A percentile compares a stretch with the other conserved stretches of the same genome.
Evolutionary conservation across 1,140 invertebrate genomes (phyloP).

Genomic region (Neodiprion fabricii): DNA sequence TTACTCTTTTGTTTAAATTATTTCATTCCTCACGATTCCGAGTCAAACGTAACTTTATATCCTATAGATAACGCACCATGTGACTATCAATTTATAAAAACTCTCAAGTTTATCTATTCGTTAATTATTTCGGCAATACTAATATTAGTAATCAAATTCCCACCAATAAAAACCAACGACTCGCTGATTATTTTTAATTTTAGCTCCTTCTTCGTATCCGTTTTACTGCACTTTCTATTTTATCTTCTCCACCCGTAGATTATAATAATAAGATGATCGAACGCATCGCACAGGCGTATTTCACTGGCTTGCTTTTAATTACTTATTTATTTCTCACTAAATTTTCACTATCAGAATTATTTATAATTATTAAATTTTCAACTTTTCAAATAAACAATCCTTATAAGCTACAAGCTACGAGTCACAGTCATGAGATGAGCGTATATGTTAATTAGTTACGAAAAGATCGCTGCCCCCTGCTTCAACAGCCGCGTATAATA

Average conservation of each 20-base stretch:
- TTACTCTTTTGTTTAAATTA: not conserved
- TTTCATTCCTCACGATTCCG: not conserved
- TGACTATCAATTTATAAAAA: too few relatives aligned
- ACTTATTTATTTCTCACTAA: constrained; percentile 8
- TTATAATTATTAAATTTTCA: not conserved
- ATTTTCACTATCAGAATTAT: not conserved
- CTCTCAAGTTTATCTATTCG: too few relatives aligned
- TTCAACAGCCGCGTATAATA: not conserved
- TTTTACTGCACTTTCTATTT: not conserved
- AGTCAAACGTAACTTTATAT: too few relatives aligned
- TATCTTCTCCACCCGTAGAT: not conserved
- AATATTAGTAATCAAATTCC: too few relatives aligned
- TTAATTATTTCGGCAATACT: too few relatives aligned
- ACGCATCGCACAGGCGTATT: not conserved
- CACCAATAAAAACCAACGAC: too few relatives aligned
- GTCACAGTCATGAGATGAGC: constrained; percentile 50
- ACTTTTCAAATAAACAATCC: not conserved
- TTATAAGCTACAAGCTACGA: constrained; percentile 35
- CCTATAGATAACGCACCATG: too few relatives aligned
- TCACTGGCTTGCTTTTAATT: not conserved
- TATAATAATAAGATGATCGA: not conserved
- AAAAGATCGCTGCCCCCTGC: not conserved
- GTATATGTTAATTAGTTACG: constrained; percentile 22
- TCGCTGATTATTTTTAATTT: too few relatives aligned
- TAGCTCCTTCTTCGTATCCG: not conserved